Evolutionary conservation across 2,888 invertebrate species (phyloP).

Genomic region (Luffia ferchaultella): DNA sequence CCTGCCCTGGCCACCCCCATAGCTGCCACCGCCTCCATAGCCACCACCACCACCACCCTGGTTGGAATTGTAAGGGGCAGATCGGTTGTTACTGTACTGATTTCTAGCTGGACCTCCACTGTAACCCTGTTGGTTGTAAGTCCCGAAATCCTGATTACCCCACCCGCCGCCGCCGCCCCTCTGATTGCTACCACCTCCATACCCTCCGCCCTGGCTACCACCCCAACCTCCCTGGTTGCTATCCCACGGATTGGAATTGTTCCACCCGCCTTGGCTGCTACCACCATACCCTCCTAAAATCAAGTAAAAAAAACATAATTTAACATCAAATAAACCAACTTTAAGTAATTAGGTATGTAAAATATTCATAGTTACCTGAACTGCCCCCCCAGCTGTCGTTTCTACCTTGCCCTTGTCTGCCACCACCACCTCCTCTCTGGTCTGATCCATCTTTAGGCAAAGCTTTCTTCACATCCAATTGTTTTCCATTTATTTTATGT

Average conservation of each 20-base stretch:
- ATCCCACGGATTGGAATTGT: slow-evolving; percentile 20
- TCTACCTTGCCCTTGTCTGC: slow-evolving; percentile 43
- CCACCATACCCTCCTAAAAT: slow-evolving; percentile 56
- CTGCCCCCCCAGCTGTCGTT: slow-evolving; percentile 26
- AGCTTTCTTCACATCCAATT: slow-evolving; percentile 94
- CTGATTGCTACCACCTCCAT: slow-evolving; percentile 56
- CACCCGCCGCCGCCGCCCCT: slow-evolving; percentile 58
- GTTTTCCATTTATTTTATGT: slow-evolving; percentile 86
- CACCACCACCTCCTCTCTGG: slow-evolving; percentile 57
- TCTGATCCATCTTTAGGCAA: slow-evolving; percentile 80
- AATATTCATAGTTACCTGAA: slow-evolving; percentile 33
- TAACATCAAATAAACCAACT: too few species aligned
- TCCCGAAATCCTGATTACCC: slow-evolving; percentile 74
- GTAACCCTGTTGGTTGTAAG: slow-evolving; percentile 84
- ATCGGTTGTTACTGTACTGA: slow-evolving; percentile 73
- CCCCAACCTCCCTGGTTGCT: slow-evolving; percentile 32
- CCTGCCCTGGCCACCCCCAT: slow-evolving; percentile 53
- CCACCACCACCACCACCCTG: slow-evolving; percentile 66
- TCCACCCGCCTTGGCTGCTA: slow-evolving; percentile 24
- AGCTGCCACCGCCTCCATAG: slow-evolving; percentile 45
- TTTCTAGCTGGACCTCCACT: slow-evolving; percentile 85
- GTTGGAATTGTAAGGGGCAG: slow-evolving; percentile 75
- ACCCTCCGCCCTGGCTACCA: slow-evolving; percentile 36
- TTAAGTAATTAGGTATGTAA: not conserved
- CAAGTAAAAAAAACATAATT: not conserved